Base-by-base conservation (phyloP, 2,888 invertebrate genomes). In the Polia nebulosa region DNA sequence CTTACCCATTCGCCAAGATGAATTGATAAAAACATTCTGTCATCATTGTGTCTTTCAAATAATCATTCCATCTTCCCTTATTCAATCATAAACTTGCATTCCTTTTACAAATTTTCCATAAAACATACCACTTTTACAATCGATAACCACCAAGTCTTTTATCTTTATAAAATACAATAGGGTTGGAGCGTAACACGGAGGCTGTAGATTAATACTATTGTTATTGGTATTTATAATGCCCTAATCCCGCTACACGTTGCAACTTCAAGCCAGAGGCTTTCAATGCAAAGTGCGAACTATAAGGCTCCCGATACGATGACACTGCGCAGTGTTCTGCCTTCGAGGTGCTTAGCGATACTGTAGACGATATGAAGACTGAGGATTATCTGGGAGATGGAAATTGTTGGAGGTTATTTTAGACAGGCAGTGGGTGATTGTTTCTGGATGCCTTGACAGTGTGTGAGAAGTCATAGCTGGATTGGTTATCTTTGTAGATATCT, bases 261-360 rank as follows among this genome's bases (percentile, higher is more conserved):
- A 45, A 44, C 39, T 55, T 52, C 63, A 56, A 61, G 76, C 56
- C 29, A 56, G 55, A n/a, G 45, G 71, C 76, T 82, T 81, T 74
- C 67, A 76, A 77, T 77, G 74, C 72, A 76, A 82, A 80, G 70
- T 74, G 72, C 70, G 65, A 57, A 66, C 61, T 76, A 65, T 72
- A 67, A 55, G 55, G 49, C 44, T n/a, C n/a, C 49, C 56, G 45
- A 61, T 78, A 44, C 53, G 58, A 49, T 49, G 59, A 68, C 55
- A 68, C 58, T 45, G 53, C 53, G 44, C 47, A 57, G 64, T 59
- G 45, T 29, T 27, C 29, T 58, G 52, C 11, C 52, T 56, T n/a
- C 59, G 45, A 72, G 27, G 44, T 58, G 75, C 79, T 78, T 76
- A 73, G 44, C 53, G 51, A 63, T 65, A 45, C 49, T 45, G 57